Evolutionary conservation across 2,113 vertebrate species (phyloP), one percentile per base, ranked within the genome.

Genomic region (Perognathus longimembris): DNA sequence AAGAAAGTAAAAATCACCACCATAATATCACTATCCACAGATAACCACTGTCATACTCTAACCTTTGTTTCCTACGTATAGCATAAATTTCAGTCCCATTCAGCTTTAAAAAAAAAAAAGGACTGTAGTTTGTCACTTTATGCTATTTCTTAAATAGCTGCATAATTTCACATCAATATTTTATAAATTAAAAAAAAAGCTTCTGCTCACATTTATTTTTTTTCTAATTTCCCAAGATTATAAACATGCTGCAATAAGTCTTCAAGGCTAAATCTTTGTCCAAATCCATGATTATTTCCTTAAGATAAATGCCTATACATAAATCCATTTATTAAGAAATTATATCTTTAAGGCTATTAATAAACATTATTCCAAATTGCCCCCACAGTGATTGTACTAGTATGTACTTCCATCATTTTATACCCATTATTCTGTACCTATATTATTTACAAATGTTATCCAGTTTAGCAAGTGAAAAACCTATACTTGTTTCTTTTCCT

Each of bases 151-250:
- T 45, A 45, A 45, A 45, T 6, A 45, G 45, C 45, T 45, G 45
- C 45, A 45, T 45, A 50, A 81, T 38, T 74, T 79, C 22, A 61
- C 21, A 42, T 34, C 89, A 88, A 82, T 15, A 34, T 82, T 85
- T 61, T 80, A 30, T 59, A 95, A 94, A 88, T 10, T n/a, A n/a
- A n/a, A n/a, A n/a, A n/a, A n/a, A n/a, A 70, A 86, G 57, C 12
- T 38, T 77, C 26, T 86, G 45, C 57, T 89, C 45, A 88, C 7
- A 26, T 3, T 92, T 45, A 59, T 45, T 45, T 76, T 70, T 92
- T 76, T 90, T 11, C 6, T 40, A 70, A 50, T n/a, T 92, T 67
- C 89, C 77, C 10, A 75, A 85, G 88, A 88, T 88, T 42, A 73
- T 21, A 57, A 85, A 69, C 18, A 67, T 64, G 66, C 22, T 61